Base-by-base conservation (phyloP, 2,113 vertebrate species). In the Python bivittatus region DNA sequence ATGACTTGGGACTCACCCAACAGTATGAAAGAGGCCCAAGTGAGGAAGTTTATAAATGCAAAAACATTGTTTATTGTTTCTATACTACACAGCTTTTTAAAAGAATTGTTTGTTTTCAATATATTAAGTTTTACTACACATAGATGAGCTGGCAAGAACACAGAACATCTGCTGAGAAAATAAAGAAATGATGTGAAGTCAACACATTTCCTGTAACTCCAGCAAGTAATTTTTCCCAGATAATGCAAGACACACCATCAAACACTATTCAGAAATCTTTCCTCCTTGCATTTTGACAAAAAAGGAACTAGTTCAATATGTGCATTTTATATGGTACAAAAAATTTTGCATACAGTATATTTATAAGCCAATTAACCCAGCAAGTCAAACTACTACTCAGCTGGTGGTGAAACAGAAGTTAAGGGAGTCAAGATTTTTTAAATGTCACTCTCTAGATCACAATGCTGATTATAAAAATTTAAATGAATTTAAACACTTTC, bases 191-290 rank as follows among this genome's bases (percentile, higher is more conserved):
- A 58, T 90, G n/a, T 83, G 52, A 93, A 89, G 27, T 13, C 83
- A 93, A 86, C 13, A 58, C 33, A 58, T 52, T 93, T 91, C 93
- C 90, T 91, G 86, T 89, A 91, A 93, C 12, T 68, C 13, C 9
- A 89, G 57, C n/a, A 68, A 64, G 42, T 20, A 15, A 27, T 52
- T 88, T 93, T 91, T 64, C 92, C 92, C 92, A 93, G 87, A 89
- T 86, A 93, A 91, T 48, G 52, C 57, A 93, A 91, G 90, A 89
- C 57, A 88, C 72, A 54, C 86, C 84, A 79, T 79, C 33, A 64
- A 93, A 56, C 22, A 54, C 20, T 68, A 53, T 85, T 88, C 52
- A 86, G 38, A 93, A 64, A 29, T 38, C 17, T 72, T 91, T 58
- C 29, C 13, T 93, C 84, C 52, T 56, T n/a, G 1, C 48, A 57